A percentile compares a stretch with the other conserved stretches of the same genome.
Evolutionary conservation across 1,140 invertebrate genomes (phyloP).

Genomic region (Bilobella aurantiaca): DNA sequence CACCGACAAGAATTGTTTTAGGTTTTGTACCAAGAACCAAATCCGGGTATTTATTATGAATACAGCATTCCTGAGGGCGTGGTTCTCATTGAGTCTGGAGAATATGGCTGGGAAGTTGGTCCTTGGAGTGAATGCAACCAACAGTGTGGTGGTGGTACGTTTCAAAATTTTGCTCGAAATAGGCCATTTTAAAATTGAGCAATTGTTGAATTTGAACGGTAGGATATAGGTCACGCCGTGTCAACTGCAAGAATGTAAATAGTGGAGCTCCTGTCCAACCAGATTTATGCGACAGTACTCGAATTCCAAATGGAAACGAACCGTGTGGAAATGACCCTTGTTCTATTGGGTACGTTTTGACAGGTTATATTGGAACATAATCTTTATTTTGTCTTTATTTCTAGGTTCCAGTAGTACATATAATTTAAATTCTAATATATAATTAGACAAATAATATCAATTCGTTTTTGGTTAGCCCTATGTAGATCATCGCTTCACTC

Average conservation of each 20-base stretch:
- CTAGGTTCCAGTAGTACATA: no score
- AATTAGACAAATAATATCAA: no score
- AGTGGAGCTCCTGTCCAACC: slow-evolving; percentile 54
- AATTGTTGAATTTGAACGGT: background rate
- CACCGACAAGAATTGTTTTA: slow-evolving; percentile 46
- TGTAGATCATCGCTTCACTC: no score
- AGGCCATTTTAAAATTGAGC: no score
- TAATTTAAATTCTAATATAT: no score
- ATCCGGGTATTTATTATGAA: slow-evolving; percentile 77
- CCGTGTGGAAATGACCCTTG: slow-evolving; percentile 66
- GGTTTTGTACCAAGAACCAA: slow-evolving; percentile 74
- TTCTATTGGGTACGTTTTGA: slow-evolving; percentile 46
- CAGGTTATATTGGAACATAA: background rate
- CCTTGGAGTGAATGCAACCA: slow-evolving; percentile 68
- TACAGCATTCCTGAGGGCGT: slow-evolving; percentile 74
- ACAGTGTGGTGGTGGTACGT: slow-evolving; percentile 80
- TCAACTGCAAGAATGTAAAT: slow-evolving; percentile 2
- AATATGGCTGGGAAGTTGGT: slow-evolving; percentile 69
- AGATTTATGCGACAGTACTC: slow-evolving; percentile 62
- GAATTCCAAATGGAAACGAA: slow-evolving; percentile 56
- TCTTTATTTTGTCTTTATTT: background rate
- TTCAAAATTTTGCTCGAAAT: slow-evolving; percentile 23
- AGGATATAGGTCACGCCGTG: slow-evolving; percentile 8
- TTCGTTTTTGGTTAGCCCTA: no score
- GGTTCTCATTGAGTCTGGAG: slow-evolving; percentile 47